Evolutionary conservation across 2,888 invertebrate species (phyloP).

Genomic region (Hypena proboscidalis): DNA sequence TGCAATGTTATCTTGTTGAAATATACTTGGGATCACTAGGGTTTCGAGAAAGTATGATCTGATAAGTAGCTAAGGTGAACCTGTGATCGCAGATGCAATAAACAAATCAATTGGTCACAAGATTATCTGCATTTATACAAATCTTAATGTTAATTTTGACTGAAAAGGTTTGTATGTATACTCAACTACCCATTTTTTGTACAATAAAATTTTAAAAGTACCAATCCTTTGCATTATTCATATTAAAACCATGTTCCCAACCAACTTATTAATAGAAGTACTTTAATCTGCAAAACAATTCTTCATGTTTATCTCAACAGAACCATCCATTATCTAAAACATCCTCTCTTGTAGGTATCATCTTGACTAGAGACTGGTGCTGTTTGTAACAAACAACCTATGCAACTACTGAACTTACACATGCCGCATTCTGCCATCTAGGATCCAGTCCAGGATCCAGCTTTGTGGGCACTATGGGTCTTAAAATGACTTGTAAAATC

Average conservation of each 20-base stretch:
- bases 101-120: slow-evolving; percentile 50
- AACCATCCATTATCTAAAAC: no score
- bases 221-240: slow-evolving; percentile 33
- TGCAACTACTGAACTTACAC: no score
- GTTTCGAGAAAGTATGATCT: slow-evolving; percentile 55
- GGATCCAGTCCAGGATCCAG: no score
- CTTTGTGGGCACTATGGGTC: no score
- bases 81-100: slow-evolving; percentile 17
- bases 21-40: slow-evolving; percentile 30
- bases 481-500: no score
- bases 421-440: no score
- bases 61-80: slow-evolving; percentile 32
- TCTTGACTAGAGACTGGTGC: no score
- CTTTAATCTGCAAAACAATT: neutral
- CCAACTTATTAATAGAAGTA: no score
- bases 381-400: no score
- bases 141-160: slow-evolving; percentile 71
- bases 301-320: no score
- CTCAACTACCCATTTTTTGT: slow-evolving; percentile 71
- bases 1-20: slow-evolving; percentile 54
- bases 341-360: no score
- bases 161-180: slow-evolving; percentile 76
- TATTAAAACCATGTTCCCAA: neutral
- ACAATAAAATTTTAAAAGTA: slow-evolving; percentile 75
- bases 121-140: slow-evolving; percentile 68